phyloP scores from a whole-genome alignment of 2,888 invertebrate genomes.

The Ophonus ardosiacus region DNA sequence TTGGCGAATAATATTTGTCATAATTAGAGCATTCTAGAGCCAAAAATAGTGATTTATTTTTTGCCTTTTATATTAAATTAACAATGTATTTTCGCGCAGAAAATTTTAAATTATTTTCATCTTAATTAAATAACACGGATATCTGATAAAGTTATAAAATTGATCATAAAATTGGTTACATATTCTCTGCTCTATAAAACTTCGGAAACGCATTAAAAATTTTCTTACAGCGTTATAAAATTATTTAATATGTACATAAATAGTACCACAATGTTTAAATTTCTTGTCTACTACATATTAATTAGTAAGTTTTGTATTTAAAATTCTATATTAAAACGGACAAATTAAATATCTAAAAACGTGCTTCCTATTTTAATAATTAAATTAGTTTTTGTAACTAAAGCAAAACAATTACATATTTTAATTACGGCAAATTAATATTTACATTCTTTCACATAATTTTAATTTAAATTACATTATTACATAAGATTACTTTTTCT shows the following conservation, averaged over 20 bases:
- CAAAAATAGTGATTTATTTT: constrained; percentile 33
- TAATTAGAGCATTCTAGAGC: constrained; percentile 40
- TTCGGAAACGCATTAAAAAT: constrained; percentile 20
- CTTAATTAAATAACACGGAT: constrained; percentile 6
- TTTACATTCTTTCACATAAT: neutral
- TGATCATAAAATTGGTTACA: constrained; percentile 38
- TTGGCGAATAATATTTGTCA: constrained; percentile 54
- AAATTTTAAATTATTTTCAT: neutral
- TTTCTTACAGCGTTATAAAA: constrained; percentile 11
- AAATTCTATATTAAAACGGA: neutral
- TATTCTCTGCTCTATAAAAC: constrained; percentile 10
- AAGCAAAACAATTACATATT: constrained; percentile 5
- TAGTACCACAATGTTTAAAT: constrained; percentile 25
- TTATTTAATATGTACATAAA: constrained; percentile 16
- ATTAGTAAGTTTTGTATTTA: neutral
- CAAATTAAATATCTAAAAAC: neutral
- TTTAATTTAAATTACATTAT: no score
- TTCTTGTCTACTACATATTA: neutral
- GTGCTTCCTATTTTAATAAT: neutral
- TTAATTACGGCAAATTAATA: neutral
- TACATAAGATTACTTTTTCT: no score
- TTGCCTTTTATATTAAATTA: constrained; percentile 17
- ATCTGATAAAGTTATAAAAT: constrained; percentile 19
- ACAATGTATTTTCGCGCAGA: neutral
- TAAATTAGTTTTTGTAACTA: neutral